Percentiles rank a stretch among this genome's conserved stretches.
Conservation (phyloP, 2,888 invertebrate species). For the Agriopis leucophaearia region DNA sequence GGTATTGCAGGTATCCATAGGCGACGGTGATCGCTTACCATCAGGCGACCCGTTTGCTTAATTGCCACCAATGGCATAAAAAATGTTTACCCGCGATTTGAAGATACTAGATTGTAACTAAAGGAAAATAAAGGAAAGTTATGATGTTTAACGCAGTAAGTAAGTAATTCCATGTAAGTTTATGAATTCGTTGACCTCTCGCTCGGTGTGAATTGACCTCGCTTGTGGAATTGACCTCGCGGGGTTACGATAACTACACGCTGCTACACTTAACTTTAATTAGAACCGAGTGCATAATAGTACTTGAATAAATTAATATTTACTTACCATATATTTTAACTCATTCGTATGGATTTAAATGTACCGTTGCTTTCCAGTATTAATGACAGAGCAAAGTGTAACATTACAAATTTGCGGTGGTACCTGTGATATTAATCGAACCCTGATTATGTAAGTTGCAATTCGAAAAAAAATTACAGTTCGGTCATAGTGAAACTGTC, state of each 20-base stretch:
- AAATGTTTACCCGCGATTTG: no score
- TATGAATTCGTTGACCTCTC: constrained; percentile 5
- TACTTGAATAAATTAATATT: constrained; percentile 12
- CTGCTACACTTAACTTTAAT: constrained; percentile 7
- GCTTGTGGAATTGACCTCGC: constrained; percentile 7
- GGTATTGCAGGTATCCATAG: no score
- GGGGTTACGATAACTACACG: background rate
- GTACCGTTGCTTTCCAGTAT: background rate
- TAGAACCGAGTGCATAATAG: constrained; percentile 12
- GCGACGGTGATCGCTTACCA: no score
- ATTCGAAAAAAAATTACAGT: no score
- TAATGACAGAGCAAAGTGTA: background rate
- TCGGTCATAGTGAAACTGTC: no score
- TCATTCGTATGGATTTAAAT: background rate
- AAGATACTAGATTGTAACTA: no score
- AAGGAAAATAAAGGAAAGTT: no score
- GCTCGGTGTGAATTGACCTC: background rate
- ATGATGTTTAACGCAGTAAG: background rate
- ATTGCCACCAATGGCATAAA: no score
- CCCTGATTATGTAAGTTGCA: background rate
- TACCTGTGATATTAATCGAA: background rate
- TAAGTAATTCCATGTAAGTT: background rate
- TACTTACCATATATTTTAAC: background rate
- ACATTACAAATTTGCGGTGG: no score
- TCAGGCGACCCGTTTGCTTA: no score